Conservation (phyloP, 92 coral and sea anemone species). For the Chrysogorgia sp. region DNA sequence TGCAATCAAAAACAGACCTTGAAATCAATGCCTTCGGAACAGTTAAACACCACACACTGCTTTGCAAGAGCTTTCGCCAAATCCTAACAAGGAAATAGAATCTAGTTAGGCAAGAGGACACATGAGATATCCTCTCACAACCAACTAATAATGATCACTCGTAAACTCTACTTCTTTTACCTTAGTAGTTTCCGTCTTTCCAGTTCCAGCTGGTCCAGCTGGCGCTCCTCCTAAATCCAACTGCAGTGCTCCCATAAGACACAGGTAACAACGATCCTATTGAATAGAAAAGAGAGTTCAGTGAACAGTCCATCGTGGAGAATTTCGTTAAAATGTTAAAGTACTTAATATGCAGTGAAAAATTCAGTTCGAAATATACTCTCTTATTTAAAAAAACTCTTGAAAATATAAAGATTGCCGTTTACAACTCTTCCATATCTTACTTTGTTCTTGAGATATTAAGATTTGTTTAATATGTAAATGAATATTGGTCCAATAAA, state of each 20-base stretch:
- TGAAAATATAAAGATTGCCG: too few species aligned
- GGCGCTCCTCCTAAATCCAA: slow-evolving; percentile 97
- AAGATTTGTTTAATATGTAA: too few species aligned
- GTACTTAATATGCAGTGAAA: too few species aligned
- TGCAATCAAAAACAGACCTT: not conserved
- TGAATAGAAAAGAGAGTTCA: not conserved
- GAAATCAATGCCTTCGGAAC: slow-evolving; percentile 97
- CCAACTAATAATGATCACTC: not conserved
- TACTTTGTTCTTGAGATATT: too few species aligned
- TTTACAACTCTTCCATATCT: too few species aligned
- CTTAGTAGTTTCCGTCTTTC: slow-evolving; percentile 98
- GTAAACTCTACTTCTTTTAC: slow-evolving; percentile 31
- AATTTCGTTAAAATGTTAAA: not conserved
- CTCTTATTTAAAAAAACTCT: too few species aligned
- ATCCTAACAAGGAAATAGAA: slow-evolving; percentile 59
- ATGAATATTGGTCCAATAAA: too few species aligned
- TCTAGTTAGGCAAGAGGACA: not conserved
- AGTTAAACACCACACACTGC: slow-evolving; percentile 98
- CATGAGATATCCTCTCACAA: not conserved
- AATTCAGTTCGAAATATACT: too few species aligned
- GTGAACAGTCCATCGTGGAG: not conserved
- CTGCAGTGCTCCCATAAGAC: slow-evolving; percentile 99
- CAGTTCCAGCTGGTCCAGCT: slow-evolving; percentile 99
- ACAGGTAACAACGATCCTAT: slow-evolving; percentile 97
- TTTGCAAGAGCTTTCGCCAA: slow-evolving; percentile 97